Evolutionary conservation across 2,113 vertebrate genomes (phyloP), one percentile per base, ranked within the genome.

Genomic region (Myrmecobius fasciatus): DNA sequence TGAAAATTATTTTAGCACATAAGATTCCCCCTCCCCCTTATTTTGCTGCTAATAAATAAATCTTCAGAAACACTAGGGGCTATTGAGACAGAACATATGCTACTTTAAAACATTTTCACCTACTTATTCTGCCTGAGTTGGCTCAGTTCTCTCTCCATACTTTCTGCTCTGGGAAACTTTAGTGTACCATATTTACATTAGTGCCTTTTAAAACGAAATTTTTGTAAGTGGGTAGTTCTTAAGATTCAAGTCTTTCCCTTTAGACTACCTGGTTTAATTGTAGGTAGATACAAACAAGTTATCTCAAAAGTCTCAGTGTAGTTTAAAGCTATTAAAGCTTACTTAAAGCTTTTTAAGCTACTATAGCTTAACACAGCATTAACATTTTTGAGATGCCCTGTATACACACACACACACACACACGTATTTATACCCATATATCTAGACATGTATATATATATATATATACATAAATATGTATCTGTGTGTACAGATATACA

Each of bases 121-220:
- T 49, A 28, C 48, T 88, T 75, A 92, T 26, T 94, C 53, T 52
- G 54, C 47, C 51, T 88, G 25, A 7, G 60, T 48, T 8, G 89
- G 60, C 60, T 95, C 20, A 47, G 28, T 75, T 91, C 22, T 93
- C 43, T 52, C 48, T 51, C 26, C 3, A 91, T 91, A 43, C 26
- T 43, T 93, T 31, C 52, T 90, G 9, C 52, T 89, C 9, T 90
- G 36, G n/a, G 67, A 95, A 96, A 20, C 89, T 11, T 46, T 90
- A 94, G 20, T 52, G 52, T 31, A 47, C 47, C 89, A 94, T 36
- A 94, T 47, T n/a, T 89, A 89, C 90, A 94, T 89, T 67, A 43
- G 25, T 88, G 20, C 25, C 67, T 95, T 95, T 54, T 53, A 56
- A 95, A 91, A 95, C 90, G 92, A 94, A 92, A 95, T 94, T 90